Evolutionary conservation across 2,797 vertebrate genomes (phyloP).

Genomic region (Scyliorhinus canicula): DNA sequence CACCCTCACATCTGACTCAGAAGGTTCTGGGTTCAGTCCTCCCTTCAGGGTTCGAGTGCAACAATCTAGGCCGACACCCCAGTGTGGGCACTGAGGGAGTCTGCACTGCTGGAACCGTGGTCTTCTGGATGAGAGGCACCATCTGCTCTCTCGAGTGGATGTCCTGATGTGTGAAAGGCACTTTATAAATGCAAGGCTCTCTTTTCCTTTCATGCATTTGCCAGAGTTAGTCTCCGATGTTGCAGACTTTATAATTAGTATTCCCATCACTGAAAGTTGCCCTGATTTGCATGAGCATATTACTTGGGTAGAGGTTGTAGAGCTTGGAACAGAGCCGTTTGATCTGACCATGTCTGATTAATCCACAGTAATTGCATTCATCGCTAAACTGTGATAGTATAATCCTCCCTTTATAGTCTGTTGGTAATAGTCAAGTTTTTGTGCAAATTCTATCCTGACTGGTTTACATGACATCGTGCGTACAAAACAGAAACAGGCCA

Average conservation of each 20-base stretch:
- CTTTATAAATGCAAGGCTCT: background rate
- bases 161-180: background rate
- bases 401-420: background rate
- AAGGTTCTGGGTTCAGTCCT: background rate
- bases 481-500: background rate
- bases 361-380: constrained; percentile 2
- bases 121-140: background rate
- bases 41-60: background rate
- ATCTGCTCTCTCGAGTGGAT: background rate
- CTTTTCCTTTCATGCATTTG: background rate
- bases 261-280: background rate
- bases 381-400: background rate
- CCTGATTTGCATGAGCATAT: background rate
- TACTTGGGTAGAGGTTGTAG: background rate
- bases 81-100: too few relatives aligned
- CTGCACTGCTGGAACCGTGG: background rate
- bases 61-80: background rate
- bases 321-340: background rate
- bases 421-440: background rate
- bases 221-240: background rate
- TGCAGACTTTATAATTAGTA: background rate
- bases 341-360: constrained; percentile 14
- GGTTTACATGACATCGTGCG: background rate
- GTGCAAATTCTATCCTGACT: background rate
- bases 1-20: background rate